Conservation (phyloP, 2,797 vertebrate species). For the Gymnodraco acuticeps region DNA sequence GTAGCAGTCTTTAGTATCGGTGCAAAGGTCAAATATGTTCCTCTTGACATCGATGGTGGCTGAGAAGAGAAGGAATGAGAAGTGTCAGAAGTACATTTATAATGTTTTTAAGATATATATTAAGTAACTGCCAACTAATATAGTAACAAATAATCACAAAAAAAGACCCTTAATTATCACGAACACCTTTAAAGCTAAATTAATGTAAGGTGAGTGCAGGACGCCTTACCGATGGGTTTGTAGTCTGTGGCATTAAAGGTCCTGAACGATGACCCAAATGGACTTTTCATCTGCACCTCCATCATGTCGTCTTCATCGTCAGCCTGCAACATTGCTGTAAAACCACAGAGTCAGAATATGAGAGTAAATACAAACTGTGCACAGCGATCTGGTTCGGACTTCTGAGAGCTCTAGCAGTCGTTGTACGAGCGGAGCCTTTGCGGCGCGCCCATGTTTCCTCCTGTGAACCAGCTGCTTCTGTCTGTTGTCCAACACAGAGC, state of each 20-base stretch:
- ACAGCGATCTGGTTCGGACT: constrained; percentile 27
- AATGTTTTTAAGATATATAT: not conserved
- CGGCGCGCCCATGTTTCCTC: constrained; percentile 42
- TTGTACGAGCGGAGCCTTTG: constrained; percentile 43
- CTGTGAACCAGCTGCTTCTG: constrained; percentile 72
- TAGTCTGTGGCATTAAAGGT: constrained; percentile 99
- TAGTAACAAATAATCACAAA: not conserved
- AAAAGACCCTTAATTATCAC: not conserved
- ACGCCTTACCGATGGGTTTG: constrained; percentile 94
- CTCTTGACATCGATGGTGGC: constrained; percentile 98
- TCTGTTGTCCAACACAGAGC: constrained; percentile 57
- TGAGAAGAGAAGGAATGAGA: constrained; percentile 57
- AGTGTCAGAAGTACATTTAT: not conserved
- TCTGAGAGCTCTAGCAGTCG: constrained; percentile 25
- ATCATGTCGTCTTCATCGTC: constrained; percentile 98
- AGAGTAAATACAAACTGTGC: constrained; percentile 24
- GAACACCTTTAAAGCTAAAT: not conserved
- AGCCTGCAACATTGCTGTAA: constrained; percentile 96
- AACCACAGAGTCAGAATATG: constrained; percentile 16
- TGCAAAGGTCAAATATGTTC: constrained; percentile 99
- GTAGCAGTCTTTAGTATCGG: constrained; percentile 99
- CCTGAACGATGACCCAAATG: constrained; percentile 97
- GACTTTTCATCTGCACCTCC: constrained; percentile 98
- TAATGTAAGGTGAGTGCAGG: not conserved
- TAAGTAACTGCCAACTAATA: not conserved